Conservation (phyloP, 2,888 invertebrate genomes). For the Crepidodera aurea region DNA sequence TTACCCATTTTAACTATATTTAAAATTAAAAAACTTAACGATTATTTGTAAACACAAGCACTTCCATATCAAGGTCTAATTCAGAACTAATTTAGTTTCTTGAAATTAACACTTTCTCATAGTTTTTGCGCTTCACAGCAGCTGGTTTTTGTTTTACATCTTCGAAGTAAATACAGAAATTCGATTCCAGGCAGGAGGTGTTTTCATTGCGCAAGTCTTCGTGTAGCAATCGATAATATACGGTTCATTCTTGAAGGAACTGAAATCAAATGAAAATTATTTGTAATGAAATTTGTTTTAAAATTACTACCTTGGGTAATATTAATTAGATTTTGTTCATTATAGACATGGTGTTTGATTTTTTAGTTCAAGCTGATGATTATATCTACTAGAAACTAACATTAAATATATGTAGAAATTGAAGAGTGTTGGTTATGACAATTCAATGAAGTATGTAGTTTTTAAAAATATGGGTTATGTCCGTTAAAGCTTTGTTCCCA, state of each 20-base stretch:
- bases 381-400: too few relatives aligned
- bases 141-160: slow-evolving; percentile 26
- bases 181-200: slow-evolving; percentile 11
- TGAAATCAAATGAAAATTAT: slow-evolving; percentile 5
- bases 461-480: too few relatives aligned
- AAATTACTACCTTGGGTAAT: not conserved
- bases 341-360: not conserved
- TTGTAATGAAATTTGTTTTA: not conserved
- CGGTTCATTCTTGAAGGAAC: slow-evolving; percentile 16
- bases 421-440: too few relatives aligned
- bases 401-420: too few relatives aligned
- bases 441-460: too few relatives aligned
- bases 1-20: slow-evolving; percentile 15
- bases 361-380: not conserved
- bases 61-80: not conserved
- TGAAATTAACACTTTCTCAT: slow-evolving; percentile 22
- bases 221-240: slow-evolving; percentile 19
- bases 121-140: slow-evolving; percentile 27
- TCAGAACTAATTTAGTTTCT: slow-evolving; percentile 3
- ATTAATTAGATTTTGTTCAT: not conserved
- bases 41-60: not conserved
- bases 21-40: slow-evolving; percentile 5
- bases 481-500: too few relatives aligned
- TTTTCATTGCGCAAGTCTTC: slow-evolving; percentile 20
- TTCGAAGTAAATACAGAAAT: slow-evolving; percentile 20